Percentiles rank a stretch among this genome's conserved stretches.
These are phyloP conservation scores for Henricia sp. DNA, from an alignment of 53 echinoderm and acorn worm species.

Conservation along the genomic window DNA sequence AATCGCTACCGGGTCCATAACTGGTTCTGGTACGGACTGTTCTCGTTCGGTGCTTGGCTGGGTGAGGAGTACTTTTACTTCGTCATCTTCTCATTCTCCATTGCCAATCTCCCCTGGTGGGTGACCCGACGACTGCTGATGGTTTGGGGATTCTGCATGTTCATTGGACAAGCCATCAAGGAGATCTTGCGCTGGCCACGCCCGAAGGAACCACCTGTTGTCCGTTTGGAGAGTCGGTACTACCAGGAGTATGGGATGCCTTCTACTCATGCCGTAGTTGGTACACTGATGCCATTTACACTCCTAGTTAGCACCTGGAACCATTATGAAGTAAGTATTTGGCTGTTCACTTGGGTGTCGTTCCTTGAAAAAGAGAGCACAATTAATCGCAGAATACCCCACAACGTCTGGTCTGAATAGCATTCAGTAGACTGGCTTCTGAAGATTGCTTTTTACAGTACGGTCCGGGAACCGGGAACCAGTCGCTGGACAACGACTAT, in stretches of 20 bases:
- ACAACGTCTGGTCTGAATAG: too few relatives aligned
- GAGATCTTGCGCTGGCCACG: conserved; percentile 91
- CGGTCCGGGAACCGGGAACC: too few relatives aligned
- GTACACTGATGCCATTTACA: conserved; percentile 80
- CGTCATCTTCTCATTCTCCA: conserved; percentile 76
- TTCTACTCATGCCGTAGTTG: conserved; percentile 92
- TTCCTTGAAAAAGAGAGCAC: too few relatives aligned
- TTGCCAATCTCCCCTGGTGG: conserved; percentile 75
- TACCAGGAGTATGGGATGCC: conserved; percentile 92
- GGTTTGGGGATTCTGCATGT: conserved; percentile 91
- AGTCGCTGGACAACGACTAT: too few relatives aligned
- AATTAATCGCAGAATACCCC: too few relatives aligned
- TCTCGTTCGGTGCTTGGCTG: conserved; percentile 78
- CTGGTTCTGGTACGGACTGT: conserved; percentile 84
- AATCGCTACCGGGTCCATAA: conserved; percentile 72
- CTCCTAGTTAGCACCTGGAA: conserved; percentile 74
- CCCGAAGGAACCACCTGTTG: conserved; percentile 81
- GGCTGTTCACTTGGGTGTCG: not conserved
- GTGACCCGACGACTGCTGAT: conserved; percentile 77
- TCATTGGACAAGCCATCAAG: conserved; percentile 86
- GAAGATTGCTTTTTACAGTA: too few relatives aligned
- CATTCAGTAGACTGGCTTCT: too few relatives aligned
- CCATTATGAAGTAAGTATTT: conserved; percentile 74
- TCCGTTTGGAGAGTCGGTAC: conserved; percentile 83
- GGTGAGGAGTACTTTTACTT: conserved; percentile 89